Evolutionary conservation across 2,888 invertebrate species (phyloP), one percentile per base, ranked within the genome.

Genomic region (Argynnis bischoffii): DNA sequence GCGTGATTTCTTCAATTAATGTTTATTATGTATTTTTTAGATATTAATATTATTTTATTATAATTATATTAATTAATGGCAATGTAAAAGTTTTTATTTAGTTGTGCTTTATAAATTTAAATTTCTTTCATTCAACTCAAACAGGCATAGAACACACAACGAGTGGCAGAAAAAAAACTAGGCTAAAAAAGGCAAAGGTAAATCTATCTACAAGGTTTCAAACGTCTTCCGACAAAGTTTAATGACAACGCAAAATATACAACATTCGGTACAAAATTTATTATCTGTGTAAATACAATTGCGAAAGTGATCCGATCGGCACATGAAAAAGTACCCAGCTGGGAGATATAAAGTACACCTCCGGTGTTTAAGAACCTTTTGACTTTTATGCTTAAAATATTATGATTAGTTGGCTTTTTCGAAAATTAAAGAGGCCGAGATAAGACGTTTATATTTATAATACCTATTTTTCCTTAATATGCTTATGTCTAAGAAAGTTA

Each of bases 241-340:
- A 69, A 68, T 66, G 71, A 69, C 69, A 72, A 63, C 65, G 65
- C 67, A 67, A 61, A 71, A 69, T 66, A 66, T 68, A 69, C 64
- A 47, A 63, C 61, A 59, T 63, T 65, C 67, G 57, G 55, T 51
- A 64, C 55, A 65, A 63, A 65, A 72, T 75, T 67, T 71, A 74
- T 72, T 73, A 74, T 72, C 71, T 73, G 69, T 75, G 66, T 71
- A 71, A 72, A 71, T 66, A 72, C 74, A 73, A 76, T 75, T 72
- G 75, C 74, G 69, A 73, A 71, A 72, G 74, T 71, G 69, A 70
- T 70, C 64, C 63, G 59, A 60, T 70, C 75, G 77, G 75, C 74
- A 67, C 70, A 70, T 63, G 71, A 67, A 76, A 74, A 76, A 72
- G 74, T 69, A 74, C 67, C 73, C 71, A 73, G 63, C 72, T 75